These are phyloP conservation scores for Tetrapedia diversipes DNA, from an alignment of 2,888 invertebrate genomes.

Conservation along the genomic window DNA sequence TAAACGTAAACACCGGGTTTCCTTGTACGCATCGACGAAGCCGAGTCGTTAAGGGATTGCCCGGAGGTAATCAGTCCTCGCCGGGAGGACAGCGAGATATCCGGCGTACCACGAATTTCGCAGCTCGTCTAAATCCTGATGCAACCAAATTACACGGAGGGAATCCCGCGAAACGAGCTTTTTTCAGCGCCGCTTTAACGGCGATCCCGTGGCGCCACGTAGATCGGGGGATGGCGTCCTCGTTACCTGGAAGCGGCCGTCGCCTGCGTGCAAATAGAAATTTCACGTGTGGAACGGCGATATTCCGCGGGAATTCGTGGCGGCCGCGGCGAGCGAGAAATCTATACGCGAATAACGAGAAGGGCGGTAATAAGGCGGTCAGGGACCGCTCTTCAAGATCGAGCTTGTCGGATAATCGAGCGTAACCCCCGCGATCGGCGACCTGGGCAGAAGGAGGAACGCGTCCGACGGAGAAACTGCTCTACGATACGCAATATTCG, in stretches of 20 bases:
- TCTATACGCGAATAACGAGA: constrained; percentile 5
- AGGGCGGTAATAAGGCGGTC: constrained; percentile 4
- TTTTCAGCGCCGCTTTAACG: constrained; percentile 32
- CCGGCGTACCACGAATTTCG: constrained; percentile 34
- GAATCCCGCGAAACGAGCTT: constrained; percentile 28
- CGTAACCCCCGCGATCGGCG: constrained; percentile 39
- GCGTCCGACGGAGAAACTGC: not conserved
- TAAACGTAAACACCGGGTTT: constrained; percentile 40
- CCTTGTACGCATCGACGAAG: constrained; percentile 27
- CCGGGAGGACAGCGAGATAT: constrained; percentile 44
- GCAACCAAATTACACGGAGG: constrained; percentile 40
- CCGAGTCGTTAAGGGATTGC: constrained; percentile 39
- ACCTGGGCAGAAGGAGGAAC: constrained; percentile 13
- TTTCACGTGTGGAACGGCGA: not conserved
- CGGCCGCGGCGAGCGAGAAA: not conserved
- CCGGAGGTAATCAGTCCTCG: constrained; percentile 33
- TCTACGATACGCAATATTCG: constrained; percentile 43
- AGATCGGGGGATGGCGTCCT: too few species aligned
- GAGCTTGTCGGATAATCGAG: constrained; percentile 10
- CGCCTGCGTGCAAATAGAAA: constrained; percentile 9
- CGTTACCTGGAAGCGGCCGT: not conserved
- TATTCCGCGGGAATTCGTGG: too few species aligned
- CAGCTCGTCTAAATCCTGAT: constrained; percentile 23
- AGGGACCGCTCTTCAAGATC: constrained; percentile 5
- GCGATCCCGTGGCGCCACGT: constrained; percentile 12